Percentiles rank a stretch among this genome's conserved stretches.
These are phyloP conservation scores for Phylloscopus collybita DNA, from an alignment of 2,797 vertebrate species.

Conservation along the genomic window DNA sequence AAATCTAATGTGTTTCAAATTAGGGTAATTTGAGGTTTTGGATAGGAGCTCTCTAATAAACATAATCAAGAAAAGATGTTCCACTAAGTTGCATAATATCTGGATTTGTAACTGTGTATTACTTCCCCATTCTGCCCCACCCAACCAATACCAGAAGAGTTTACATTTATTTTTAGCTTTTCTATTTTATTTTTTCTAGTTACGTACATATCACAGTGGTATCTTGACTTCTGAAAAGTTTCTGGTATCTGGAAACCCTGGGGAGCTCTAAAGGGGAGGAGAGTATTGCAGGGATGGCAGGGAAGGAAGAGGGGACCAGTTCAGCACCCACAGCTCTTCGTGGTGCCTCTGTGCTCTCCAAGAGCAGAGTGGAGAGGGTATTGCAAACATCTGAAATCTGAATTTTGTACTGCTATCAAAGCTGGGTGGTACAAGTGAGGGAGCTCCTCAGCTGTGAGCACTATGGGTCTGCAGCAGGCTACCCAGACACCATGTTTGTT, in stretches of 20 bases:
- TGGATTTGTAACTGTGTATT: not conserved
- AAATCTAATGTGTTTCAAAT: constrained; percentile 18
- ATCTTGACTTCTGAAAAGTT: not conserved
- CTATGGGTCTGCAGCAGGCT: rapidly evolving
- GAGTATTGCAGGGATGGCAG: not conserved
- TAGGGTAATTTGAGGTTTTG: constrained; percentile 45
- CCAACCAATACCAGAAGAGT: not conserved
- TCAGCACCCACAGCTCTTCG: not conserved
- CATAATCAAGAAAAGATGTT: constrained; percentile 57
- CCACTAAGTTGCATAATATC: not conserved
- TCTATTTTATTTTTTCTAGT: not conserved
- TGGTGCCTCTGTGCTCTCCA: not conserved
- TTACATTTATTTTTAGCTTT: constrained; percentile 27
- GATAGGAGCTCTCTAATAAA: constrained; percentile 13
- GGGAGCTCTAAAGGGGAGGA: not conserved
- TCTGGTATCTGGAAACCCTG: not conserved
- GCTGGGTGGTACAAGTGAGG: not conserved
- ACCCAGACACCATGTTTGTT: rapidly evolving
- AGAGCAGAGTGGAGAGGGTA: not conserved
- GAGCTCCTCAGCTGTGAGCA: not conserved
- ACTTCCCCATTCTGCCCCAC: not conserved
- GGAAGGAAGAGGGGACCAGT: rapidly evolving
- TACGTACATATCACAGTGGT: not conserved
- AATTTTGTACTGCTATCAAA: not conserved
- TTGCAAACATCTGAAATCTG: not conserved